phyloP scores from a whole-genome alignment of 1,140 invertebrate species.

The Diabrotica virgifera region DNA sequence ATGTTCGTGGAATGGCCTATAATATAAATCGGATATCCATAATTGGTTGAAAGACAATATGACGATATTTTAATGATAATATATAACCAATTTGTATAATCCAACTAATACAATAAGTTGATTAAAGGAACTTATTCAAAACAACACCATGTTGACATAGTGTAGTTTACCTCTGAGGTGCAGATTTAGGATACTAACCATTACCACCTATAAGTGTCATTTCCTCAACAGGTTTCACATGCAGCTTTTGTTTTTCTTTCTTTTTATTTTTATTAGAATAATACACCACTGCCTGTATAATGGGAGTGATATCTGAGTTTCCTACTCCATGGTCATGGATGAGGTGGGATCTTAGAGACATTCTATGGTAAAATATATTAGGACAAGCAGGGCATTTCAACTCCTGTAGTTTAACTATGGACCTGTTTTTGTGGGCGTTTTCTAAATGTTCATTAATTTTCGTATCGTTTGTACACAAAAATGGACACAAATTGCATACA shows the following conservation, averaged over 20 bases:
- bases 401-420: slow-evolving; percentile 31
- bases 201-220: not conserved
- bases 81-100: too few relatives aligned
- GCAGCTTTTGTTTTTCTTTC: slow-evolving; percentile 20
- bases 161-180: too few relatives aligned
- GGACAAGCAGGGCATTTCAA: slow-evolving; percentile 49
- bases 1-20: too few relatives aligned
- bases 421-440: slow-evolving; percentile 40
- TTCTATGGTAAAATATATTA: slow-evolving; percentile 50
- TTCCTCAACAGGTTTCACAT: not conserved
- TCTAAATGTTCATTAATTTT: slow-evolving; percentile 43
- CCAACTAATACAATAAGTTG: too few relatives aligned
- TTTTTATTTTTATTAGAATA: slow-evolving; percentile 38
- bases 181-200: not conserved
- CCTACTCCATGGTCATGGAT: slow-evolving; percentile 50
- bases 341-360: slow-evolving; percentile 51
- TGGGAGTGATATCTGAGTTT: slow-evolving; percentile 42
- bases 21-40: too few relatives aligned
- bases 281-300: slow-evolving; percentile 37
- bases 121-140: too few relatives aligned
- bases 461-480: slow-evolving; percentile 42
- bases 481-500: slow-evolving; percentile 44
- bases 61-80: too few relatives aligned
- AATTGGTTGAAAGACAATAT: too few relatives aligned
- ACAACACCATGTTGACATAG: too few relatives aligned